Percentiles rank a stretch among this genome's conserved stretches.
Evolutionary conservation across 2,888 invertebrate genomes (phyloP).

Genomic region (Chironomus tentans): DNA sequence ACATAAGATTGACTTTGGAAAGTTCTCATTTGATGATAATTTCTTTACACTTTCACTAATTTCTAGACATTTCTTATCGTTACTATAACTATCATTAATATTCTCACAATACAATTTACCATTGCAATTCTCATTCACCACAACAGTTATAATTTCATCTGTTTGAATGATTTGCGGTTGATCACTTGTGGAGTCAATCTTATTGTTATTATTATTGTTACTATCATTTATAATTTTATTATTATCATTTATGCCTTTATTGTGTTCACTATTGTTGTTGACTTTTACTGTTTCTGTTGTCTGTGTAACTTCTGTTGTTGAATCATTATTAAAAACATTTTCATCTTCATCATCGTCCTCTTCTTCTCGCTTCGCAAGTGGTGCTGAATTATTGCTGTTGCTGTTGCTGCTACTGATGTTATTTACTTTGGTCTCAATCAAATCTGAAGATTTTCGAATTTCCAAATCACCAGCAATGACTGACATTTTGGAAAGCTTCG

Average conservation of each 20-base stretch:
- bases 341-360: not conserved
- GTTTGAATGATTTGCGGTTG: conserved; percentile 11
- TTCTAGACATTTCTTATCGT: not conserved
- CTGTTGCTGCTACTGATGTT: not conserved
- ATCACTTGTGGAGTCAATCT: not conserved
- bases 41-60: not conserved
- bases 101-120: not conserved
- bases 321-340: not conserved
- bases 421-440: no score
- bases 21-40: not conserved
- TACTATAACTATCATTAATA: not conserved
- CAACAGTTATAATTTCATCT: conserved; percentile 19
- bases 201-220: not conserved
- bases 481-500: not conserved
- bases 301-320: no score
- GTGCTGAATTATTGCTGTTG: not conserved
- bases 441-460: not conserved
- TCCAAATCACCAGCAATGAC: not conserved
- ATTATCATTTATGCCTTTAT: not conserved
- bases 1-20: conserved; percentile 9
- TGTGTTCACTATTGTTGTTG: not conserved
- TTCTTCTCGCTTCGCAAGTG: not conserved
- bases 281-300: not conserved
- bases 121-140: not conserved
- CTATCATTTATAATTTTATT: conserved; percentile 4